A percentile compares a stretch with the other conserved stretches of the same genome.
phyloP scores from a whole-genome alignment of 2,888 invertebrate genomes.

The Brachycybe producta region DNA sequence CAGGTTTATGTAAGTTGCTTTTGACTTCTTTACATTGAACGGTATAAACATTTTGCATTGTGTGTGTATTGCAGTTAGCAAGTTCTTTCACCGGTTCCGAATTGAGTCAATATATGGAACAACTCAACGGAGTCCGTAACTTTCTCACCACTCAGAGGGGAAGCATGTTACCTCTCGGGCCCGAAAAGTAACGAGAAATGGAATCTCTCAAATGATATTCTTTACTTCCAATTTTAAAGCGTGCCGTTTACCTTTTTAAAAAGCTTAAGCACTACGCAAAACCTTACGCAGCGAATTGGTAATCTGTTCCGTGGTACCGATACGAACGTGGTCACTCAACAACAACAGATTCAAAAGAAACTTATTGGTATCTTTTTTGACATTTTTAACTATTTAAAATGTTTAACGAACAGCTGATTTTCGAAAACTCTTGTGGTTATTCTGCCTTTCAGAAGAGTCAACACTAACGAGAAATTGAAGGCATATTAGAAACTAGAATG shows the following conservation, averaged over 20 bases:
- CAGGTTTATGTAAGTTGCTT: slow-evolving; percentile 29
- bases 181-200: slow-evolving; percentile 21
- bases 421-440: too few relatives aligned
- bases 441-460: too few relatives aligned
- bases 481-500: too few relatives aligned
- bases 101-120: slow-evolving; percentile 56
- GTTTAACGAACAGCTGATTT: too few relatives aligned
- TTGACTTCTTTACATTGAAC: slow-evolving; percentile 19
- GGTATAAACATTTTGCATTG: not conserved
- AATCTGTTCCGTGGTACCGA: slow-evolving; percentile 13
- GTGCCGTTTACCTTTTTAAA: not conserved
- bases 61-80: slow-evolving; percentile 44
- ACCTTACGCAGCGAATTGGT: slow-evolving; percentile 16
- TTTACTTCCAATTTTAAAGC: not conserved
- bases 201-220: not conserved
- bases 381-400: not conserved
- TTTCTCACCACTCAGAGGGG: slow-evolving; percentile 60
- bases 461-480: too few relatives aligned
- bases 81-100: slow-evolving; percentile 56
- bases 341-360: slow-evolving; percentile 24
- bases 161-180: slow-evolving; percentile 26
- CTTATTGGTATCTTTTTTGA: slow-evolving; percentile 32
- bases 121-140: slow-evolving; percentile 56
- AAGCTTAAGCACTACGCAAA: slow-evolving; percentile 16
- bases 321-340: not conserved